These are phyloP conservation scores for Brachionus calyciflorus DNA, from an alignment of 1,140 invertebrate genomes.

Conservation along the genomic window DNA sequence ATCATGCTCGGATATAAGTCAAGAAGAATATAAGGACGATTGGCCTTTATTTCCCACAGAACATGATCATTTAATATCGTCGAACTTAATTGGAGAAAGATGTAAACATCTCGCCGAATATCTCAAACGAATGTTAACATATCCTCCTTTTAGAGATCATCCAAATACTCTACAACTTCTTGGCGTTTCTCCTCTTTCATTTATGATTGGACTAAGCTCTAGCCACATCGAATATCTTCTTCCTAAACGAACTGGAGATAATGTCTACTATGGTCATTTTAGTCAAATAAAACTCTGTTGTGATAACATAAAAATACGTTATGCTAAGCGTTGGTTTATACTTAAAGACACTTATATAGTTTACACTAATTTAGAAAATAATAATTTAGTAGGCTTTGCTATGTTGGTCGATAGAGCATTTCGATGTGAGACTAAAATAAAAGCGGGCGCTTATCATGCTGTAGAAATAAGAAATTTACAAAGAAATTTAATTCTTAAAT, in stretches of 20 bases:
- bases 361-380: conserved; percentile 5
- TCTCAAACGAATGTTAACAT: conserved; percentile 2
- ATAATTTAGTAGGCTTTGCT: not conserved
- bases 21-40: conserved; percentile 17
- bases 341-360: conserved; percentile 44
- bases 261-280: conserved; percentile 33
- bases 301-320: conserved; percentile 11
- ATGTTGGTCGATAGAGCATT: conserved; percentile 43
- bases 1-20: conserved; percentile 24
- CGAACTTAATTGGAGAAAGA: conserved; percentile 4
- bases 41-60: conserved; percentile 45
- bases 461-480: conserved; percentile 43
- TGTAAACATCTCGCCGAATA: conserved; percentile 38
- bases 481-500: conserved; percentile 18
- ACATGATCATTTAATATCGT: conserved; percentile 28
- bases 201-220: not conserved
- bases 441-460: conserved; percentile 22
- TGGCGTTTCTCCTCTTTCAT: conserved; percentile 19
- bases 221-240: not conserved
- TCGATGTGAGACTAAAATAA: not conserved
- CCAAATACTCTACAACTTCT: not conserved
- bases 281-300: conserved; percentile 39
- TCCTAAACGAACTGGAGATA: conserved; percentile 35
- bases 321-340: conserved; percentile 37
- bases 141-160: conserved; percentile 43